phyloP scores from a whole-genome alignment of 2,797 vertebrate genomes.

The Pseudomugil gertrudae region DNA sequence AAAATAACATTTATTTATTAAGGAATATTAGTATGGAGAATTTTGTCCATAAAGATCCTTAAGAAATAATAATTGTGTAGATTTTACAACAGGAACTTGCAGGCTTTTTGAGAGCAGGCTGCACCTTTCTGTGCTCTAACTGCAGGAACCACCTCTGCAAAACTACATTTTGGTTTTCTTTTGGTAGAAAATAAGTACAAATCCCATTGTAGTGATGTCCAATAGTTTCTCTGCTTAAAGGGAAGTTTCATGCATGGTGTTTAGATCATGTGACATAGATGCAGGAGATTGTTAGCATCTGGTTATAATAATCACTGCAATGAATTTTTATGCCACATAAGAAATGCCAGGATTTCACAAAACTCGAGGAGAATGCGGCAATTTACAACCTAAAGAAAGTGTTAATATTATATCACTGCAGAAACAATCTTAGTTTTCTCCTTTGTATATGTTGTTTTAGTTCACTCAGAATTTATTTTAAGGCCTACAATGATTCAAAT shows the following conservation, averaged over 20 bases:
- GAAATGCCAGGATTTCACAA: background rate
- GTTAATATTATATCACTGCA: background rate
- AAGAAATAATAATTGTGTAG: background rate
- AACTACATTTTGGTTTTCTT: background rate
- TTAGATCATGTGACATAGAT: background rate
- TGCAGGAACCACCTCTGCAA: background rate
- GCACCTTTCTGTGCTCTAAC: background rate
- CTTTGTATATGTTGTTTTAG: background rate
- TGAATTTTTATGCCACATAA: background rate
- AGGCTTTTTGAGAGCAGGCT: background rate
- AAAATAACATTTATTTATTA: background rate
- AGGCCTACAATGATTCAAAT: background rate
- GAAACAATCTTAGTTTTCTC: background rate
- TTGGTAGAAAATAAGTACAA: too few relatives aligned
- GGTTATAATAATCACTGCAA: background rate
- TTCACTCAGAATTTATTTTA: background rate
- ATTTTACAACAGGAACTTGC: background rate
- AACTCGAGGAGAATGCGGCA: background rate
- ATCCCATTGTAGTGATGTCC: background rate
- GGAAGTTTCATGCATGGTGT: background rate
- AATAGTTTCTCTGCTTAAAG: background rate
- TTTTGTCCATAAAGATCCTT: background rate
- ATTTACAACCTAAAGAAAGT: background rate
- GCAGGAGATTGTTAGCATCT: background rate
- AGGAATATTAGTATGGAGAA: background rate